Conservation (phyloP, 2,888 invertebrate species). For the Sepioteuthis lessoniana region DNA sequence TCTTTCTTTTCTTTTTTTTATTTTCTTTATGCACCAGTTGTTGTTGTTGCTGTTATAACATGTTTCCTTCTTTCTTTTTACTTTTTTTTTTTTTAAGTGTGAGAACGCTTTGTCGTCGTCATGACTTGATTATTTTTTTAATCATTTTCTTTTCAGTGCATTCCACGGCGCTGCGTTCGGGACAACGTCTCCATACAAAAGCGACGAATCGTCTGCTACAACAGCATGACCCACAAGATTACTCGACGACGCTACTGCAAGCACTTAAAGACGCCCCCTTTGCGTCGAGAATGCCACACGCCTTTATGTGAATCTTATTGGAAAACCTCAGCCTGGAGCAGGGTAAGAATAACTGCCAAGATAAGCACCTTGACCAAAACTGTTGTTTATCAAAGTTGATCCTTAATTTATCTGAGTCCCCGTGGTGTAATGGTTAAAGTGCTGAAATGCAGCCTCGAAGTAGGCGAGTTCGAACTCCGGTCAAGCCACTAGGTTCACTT, state of each 20-base stretch:
- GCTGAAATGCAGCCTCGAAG: too few species aligned
- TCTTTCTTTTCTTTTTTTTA: neutral
- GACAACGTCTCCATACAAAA: constrained; percentile 41
- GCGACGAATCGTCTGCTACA: constrained; percentile 41
- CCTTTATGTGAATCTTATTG: neutral
- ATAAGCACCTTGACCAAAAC: too few species aligned
- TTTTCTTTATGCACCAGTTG: neutral
- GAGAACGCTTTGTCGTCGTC: neutral
- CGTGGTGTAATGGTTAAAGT: too few species aligned
- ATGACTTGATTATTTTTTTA: neutral
- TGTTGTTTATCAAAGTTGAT: too few species aligned
- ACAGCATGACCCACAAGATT: constrained; percentile 13
- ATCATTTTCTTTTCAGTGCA: neutral
- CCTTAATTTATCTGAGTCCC: too few species aligned
- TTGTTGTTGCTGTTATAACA: too few species aligned
- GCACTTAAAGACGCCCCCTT: constrained; percentile 13
- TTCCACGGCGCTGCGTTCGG: constrained; percentile 34
- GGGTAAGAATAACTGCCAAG: neutral
- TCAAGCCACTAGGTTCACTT: too few species aligned
- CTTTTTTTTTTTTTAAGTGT: neutral
- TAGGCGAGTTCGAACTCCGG: too few species aligned
- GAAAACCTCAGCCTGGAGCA: constrained; percentile 38
- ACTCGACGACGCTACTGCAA: constrained; percentile 39
- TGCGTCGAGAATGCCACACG: neutral
- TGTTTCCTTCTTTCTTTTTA: too few species aligned